Base-by-base conservation (phyloP, 2,888 invertebrate genomes). In the Cybosia mesomella region DNA sequence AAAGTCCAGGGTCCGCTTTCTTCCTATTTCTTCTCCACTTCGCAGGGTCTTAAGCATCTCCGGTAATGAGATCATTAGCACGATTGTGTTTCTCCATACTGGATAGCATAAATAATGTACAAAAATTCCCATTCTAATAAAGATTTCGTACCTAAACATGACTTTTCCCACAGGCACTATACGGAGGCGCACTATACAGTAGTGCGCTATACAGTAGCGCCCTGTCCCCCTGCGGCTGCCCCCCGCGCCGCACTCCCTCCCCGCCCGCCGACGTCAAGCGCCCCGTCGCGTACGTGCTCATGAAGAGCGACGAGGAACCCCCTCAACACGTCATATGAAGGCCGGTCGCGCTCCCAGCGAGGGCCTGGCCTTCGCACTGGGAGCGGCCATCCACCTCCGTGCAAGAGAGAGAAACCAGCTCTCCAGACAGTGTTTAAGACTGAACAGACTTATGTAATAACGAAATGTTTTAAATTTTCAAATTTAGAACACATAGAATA, bases 321-420 rank as follows among this genome's bases (percentile, higher is more conserved):
- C 95, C 95, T 2, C 95, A 96, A 71, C 97, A 97, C 89, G 97
- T 97, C 91, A 97, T 97, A 96, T 97, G 97, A 97, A 97, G 97
- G 96, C 97, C 97, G 94, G 97, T 97, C 88, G 96, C 97, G 96
- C 97, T 97, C 95, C 97, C 97, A 85, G 96, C 97, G 87, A 93
- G 96, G 84, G 91, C 90, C n/a, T 91, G 92, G 89, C 90, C 95
- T 74, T 83, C 91, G 80, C 95, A 95, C 76, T 96, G 95, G 94
- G 95, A 94, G 93, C 92, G 89, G 79, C 94, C 95, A 22, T 94
- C 94, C 70, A 94, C 94, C 55, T 93, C 94, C 36, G 84, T 88
- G 9, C 87, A 86, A 74, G 93, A 93, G 49, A 80, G 92, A 75
- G 93, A 92, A 64, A 83, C 82, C 67, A 92, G 91, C 82, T 91